Base-by-base conservation (phyloP, 2,113 vertebrate genomes). In the Engystomops pustulosus region DNA sequence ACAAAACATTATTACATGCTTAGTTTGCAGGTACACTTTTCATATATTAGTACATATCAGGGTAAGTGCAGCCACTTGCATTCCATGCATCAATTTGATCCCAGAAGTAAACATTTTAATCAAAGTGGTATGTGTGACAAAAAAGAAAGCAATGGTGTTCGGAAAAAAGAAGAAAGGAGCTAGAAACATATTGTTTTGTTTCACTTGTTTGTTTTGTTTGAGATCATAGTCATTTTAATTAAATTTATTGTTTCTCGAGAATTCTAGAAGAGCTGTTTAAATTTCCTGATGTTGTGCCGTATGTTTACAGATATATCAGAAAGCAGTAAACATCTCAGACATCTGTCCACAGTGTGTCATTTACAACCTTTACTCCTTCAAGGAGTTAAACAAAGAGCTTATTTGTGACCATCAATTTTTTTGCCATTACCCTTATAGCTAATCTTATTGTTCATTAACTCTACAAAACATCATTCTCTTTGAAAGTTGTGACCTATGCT, bases 181-280 rank as follows among this genome's bases (percentile, higher is more conserved):
- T 76, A 53, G 72, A 84, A 45, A 84, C 71, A 68, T 76, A 84
- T 77, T 84, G 55, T 77, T 77, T 84, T 83, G 38, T 76, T 77
- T 53, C 81, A 25, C 36, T 36, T 67, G 81, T 84, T 84, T 84
- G 71, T 76, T 84, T 84, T 84, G 20, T 49, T 84, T 68, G 58
- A 84, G 81, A 78, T 84, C 74, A 78, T 84, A 84, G 72, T 76
- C 72, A 84, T 77, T 69, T 78, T 84, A 84, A 84, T 84, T 77
- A 84, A 84, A 77, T 84, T 77, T 84, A 84, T 78, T 84, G 82
- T 84, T 84, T 77, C 32, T 41, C 9, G 72, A 84, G 82, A 53
- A 18, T 68, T 84, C 32, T 78, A 69, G 55, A 84, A 68, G 72
- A 84, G 72, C 27, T 45, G 58, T 84, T 84, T 75, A 84, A 69